These are phyloP conservation scores for Macrophya alboannulata DNA, from an alignment of 2,888 invertebrate species.

Conservation along the genomic window DNA sequence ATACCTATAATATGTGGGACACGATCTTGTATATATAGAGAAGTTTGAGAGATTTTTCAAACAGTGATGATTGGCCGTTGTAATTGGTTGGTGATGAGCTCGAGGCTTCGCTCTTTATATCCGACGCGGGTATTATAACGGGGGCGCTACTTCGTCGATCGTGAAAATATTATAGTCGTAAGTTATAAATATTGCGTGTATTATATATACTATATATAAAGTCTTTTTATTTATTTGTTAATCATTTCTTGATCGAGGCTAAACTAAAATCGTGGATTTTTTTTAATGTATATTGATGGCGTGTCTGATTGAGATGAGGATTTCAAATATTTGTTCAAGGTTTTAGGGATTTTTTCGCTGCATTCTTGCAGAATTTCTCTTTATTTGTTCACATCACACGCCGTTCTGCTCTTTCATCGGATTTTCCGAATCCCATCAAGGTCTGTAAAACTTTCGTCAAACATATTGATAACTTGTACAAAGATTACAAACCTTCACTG, in stretches of 20 bases:
- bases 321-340: background rate
- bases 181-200: constrained; percentile 73
- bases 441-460: too few species aligned
- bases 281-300: background rate
- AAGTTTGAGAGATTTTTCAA: background rate
- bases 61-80: background rate
- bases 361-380: background rate
- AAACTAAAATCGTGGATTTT: too few species aligned
- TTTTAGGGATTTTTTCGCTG: background rate
- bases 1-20: too few species aligned
- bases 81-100: too few species aligned
- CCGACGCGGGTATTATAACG: background rate
- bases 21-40: constrained; percentile 28
- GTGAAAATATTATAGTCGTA: constrained; percentile 21
- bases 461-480: too few species aligned
- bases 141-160: too few species aligned
- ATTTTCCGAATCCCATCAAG: background rate
- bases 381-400: background rate
- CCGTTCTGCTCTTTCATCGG: background rate
- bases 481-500: too few species aligned
- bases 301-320: background rate
- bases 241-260: background rate
- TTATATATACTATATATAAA: too few species aligned
- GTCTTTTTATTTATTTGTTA: constrained; percentile 75
- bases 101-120: background rate